Evolutionary conservation across 2,113 vertebrate genomes (phyloP).

Genomic region (Cathartes aura): DNA sequence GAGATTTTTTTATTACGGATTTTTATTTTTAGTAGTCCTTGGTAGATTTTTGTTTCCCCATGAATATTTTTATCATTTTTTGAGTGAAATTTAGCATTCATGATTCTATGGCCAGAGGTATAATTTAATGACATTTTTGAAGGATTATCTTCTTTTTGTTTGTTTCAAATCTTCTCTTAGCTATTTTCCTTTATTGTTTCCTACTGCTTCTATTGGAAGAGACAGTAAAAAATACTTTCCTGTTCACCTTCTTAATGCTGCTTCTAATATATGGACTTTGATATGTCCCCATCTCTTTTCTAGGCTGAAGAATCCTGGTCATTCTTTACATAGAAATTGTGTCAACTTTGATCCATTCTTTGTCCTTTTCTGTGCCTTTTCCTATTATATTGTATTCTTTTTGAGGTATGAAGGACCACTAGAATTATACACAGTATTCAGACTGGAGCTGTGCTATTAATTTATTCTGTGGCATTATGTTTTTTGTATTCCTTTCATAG

Average conservation of each 20-base stretch:
- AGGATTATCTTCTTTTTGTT: background rate
- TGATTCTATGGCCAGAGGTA: background rate
- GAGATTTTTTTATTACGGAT: background rate
- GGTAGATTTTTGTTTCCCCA: background rate
- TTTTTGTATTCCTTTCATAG: background rate
- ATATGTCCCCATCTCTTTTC: background rate
- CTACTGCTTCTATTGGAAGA: background rate
- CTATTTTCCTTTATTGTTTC: background rate
- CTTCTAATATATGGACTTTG: background rate
- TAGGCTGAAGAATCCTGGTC: background rate
- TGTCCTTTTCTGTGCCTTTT: background rate
- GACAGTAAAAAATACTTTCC: background rate
- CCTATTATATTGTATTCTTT: background rate
- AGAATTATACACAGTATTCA: background rate
- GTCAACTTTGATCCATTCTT: background rate
- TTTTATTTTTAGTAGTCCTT: background rate
- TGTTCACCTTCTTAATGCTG: background rate
- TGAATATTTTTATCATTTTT: background rate
- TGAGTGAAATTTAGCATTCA: background rate
- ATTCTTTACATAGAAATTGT: background rate
- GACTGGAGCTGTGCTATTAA: background rate
- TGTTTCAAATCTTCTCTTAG: background rate
- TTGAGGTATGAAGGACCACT: background rate
- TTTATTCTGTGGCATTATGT: background rate
- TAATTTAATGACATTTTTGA: background rate